Base-by-base conservation (phyloP, 2,797 vertebrate species). In the Oreochromis mossambicus region DNA sequence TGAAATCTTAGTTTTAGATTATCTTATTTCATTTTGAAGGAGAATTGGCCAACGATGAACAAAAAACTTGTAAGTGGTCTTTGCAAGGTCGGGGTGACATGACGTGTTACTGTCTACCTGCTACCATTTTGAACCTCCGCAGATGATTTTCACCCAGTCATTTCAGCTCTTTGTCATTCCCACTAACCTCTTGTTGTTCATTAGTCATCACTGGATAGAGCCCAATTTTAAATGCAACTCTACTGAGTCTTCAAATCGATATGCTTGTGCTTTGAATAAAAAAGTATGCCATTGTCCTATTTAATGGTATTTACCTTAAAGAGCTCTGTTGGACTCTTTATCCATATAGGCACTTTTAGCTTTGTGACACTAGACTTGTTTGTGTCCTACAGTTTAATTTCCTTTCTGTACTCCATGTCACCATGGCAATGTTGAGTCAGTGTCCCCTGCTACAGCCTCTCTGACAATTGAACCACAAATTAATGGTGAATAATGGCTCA, bases 401-500 rank as follows among this genome's bases (percentile, higher is more conserved):
- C 38, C 55, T 86, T 78, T 48, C 19, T 81, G 38, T 70, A 63
- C 70, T 80, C 17, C 2, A 1, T 84, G 81, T 91, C 81, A 80
- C 63, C 4, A 38, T 3, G 24, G 15, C 54, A 26, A 51, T 70
- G 78, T 76, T 58, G 82, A 85, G 51, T 79, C 58, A 26, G 19
- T 50, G 41, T 87, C 54, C 70, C 63, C 12, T 34, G 79, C 56
- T 70, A 55, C 66, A 26, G 7, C 56, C 19, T 80, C 43, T 81
- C 63, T 79, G 82, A 87, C 79, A 19, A 8, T 66, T 80, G 76
- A 90, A 85, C 87, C 73, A 61, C 61, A 81, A 76, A 83, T 87
- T 66, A 78, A 83, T 66, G 79, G 51, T 51, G 78, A 83, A 86
- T 83, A 88, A 85, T 73, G 12, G 32, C 50, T 83, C 68, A 79